These are phyloP conservation scores for Cantharis rufa DNA, from an alignment of 2,888 invertebrate species.

Conservation along the genomic window DNA sequence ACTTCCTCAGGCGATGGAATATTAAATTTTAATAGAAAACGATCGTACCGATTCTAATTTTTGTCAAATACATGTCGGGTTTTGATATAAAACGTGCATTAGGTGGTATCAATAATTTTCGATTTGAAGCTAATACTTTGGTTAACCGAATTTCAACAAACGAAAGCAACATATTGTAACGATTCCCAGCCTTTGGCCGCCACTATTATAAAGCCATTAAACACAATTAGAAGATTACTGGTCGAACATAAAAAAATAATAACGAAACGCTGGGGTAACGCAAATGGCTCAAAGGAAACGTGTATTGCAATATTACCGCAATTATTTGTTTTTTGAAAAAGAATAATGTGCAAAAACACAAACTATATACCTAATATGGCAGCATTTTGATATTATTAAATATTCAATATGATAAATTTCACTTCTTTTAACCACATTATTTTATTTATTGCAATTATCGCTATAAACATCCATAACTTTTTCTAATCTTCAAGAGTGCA, in stretches of 20 bases:
- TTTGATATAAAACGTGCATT: not conserved
- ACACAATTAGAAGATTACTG: not conserved
- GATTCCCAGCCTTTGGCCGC: not conserved
- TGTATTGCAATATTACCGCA: not conserved
- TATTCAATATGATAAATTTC: not conserved
- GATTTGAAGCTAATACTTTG: not conserved
- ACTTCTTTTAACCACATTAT: not conserved
- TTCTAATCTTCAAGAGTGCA: not conserved
- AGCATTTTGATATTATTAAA: not conserved
- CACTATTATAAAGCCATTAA: not conserved
- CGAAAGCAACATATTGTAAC: not conserved
- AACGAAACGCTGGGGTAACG: not conserved
- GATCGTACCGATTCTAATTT: not conserved
- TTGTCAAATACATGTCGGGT: not conserved
- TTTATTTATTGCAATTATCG: not conserved
- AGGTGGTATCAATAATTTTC: not conserved
- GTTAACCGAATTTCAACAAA: not conserved
- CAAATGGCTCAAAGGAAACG: not conserved
- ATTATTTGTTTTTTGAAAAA: not conserved
- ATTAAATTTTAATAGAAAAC: not conserved
- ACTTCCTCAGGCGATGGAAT: not conserved
- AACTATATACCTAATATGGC: not conserved
- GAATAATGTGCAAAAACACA: not conserved
- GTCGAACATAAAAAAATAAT: not conserved
- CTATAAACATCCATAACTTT: not conserved